Evolutionary conservation across 2,888 invertebrate species (phyloP).

Genomic region (Drosophila kokeensis): DNA sequence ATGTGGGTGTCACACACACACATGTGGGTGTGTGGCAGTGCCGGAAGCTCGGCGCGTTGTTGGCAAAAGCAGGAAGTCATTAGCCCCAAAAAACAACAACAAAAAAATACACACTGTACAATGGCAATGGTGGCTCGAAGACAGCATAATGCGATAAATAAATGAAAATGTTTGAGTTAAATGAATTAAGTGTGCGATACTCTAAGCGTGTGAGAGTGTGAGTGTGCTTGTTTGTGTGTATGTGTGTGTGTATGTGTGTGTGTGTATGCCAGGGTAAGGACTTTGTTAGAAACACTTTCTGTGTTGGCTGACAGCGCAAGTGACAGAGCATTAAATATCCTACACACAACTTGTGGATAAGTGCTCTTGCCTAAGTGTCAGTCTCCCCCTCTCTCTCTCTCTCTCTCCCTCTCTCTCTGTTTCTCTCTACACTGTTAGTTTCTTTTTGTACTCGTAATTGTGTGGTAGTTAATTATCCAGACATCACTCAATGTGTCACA

Average conservation of each 20-base stretch:
- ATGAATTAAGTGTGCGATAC: constrained; percentile 80
- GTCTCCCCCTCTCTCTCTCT: background rate
- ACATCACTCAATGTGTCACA: constrained; percentile 77
- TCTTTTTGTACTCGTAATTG: constrained; percentile 36
- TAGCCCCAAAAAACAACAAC: constrained; percentile 48
- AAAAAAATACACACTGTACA: constrained; percentile 33
- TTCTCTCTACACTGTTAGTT: background rate
- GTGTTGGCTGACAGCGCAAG: constrained; percentile 71
- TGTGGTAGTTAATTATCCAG: constrained; percentile 71
- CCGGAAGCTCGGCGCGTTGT: constrained; percentile 71
- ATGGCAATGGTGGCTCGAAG: constrained; percentile 32
- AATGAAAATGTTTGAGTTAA: constrained; percentile 81
- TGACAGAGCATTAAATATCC: constrained; percentile 65
- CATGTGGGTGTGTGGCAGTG: constrained; percentile 23
- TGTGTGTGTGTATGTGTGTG: constrained; percentile 11
- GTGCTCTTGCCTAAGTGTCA: constrained; percentile 47
- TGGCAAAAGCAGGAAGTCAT: constrained; percentile 78
- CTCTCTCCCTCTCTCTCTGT: background rate
- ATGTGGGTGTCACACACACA: constrained; percentile 49
- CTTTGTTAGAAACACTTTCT: constrained; percentile 79
- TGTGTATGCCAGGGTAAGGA: constrained; percentile 26
- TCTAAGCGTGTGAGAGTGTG: constrained; percentile 12
- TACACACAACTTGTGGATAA: constrained; percentile 36
- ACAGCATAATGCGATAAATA: constrained; percentile 77
- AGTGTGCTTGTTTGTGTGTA: constrained; percentile 17